Evolutionary conservation across 2,113 vertebrate genomes (phyloP), one percentile per base, ranked within the genome.

Genomic region (Gorilla gorilla): DNA sequence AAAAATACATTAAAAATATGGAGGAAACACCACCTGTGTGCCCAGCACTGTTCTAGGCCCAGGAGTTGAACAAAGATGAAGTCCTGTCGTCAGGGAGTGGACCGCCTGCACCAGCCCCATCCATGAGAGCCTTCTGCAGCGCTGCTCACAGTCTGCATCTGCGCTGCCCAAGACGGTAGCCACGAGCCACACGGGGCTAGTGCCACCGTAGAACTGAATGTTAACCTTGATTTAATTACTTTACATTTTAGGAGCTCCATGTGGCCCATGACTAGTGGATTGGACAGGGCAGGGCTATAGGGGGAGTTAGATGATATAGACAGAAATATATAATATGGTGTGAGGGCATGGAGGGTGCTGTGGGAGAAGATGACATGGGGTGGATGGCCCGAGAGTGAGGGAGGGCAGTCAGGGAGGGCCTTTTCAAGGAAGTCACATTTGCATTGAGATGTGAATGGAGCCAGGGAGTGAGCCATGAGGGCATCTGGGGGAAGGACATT

Each of bases 141-240:
- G 0, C 52, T 11, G 7, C 9, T 32, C 20, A 27, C 0, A 7
- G 10, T 17, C 48, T 10, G 0, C 3, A 5, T 35, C 64, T 35
- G 5, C 6, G 11, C 35, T 1, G 3, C 22, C 32, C 55, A 1
- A 3, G 5, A 30, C 0, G 6, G 48, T 1, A 48, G 57, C 85
- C 7, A 0, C 6, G 10, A 6, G 79, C 22, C 20, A 17, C 57
- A 7, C 0, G 2, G 45, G 70, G 76, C 76, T 4, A 20, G 1
- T 20, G 23, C 0, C 3, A 2, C 40, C 3, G 8, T 75, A 90
- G 94, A 43, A 6, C 30, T 32, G 45, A 59, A 2, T 0, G 64
- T 27, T 5, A 43, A 27, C 83, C 52, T 52, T 7, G 43, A 3
- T 1, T 11, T 50, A 1, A 43, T 48, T 2, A 23, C 55, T 48